Evolutionary conservation across 2,113 vertebrate genomes (phyloP).

Genomic region (Myotis lucifugus): DNA sequence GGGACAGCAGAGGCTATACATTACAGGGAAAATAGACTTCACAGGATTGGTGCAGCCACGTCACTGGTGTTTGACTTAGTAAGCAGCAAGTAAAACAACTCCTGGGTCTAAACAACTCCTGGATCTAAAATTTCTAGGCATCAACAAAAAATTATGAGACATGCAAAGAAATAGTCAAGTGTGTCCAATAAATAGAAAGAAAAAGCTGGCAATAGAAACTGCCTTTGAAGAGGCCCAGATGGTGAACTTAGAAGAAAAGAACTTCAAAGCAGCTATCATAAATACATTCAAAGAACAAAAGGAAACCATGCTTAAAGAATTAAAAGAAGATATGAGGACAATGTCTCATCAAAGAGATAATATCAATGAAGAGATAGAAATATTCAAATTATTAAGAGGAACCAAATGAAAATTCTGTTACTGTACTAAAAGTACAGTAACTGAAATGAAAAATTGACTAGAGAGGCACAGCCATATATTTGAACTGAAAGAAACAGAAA

Average conservation of each 20-base stretch:
- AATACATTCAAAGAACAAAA: slow-evolving; percentile 59
- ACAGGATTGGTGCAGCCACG: neutral
- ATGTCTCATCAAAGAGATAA: slow-evolving; percentile 50
- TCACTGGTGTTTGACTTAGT: neutral
- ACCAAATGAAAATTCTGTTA: slow-evolving; percentile 35
- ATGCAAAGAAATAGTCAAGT: slow-evolving; percentile 9
- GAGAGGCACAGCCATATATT: neutral
- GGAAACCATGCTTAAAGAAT: slow-evolving; percentile 52
- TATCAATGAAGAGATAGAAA: slow-evolving; percentile 36
- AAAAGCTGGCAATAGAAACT: slow-evolving; percentile 42
- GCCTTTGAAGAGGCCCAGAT: slow-evolving; percentile 53
- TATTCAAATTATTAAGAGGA: slow-evolving; percentile 34
- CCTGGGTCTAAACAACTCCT: neutral
- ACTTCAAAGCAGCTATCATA: slow-evolving; percentile 51
- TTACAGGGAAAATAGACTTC: neutral
- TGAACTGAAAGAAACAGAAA: slow-evolving; percentile 26
- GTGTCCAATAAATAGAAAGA: slow-evolving; percentile 3
- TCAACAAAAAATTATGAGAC: neutral
- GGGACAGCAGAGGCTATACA: neutral
- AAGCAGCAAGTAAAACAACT: neutral
- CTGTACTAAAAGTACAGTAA: slow-evolving; percentile 10
- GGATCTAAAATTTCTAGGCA: neutral
- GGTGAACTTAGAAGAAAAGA: slow-evolving; percentile 29
- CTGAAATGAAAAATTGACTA: slow-evolving; percentile 4
- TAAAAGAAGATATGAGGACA: slow-evolving; percentile 41